Evolutionary conservation across 2,888 invertebrate species (phyloP).

Genomic region (Sialis lutaria): DNA sequence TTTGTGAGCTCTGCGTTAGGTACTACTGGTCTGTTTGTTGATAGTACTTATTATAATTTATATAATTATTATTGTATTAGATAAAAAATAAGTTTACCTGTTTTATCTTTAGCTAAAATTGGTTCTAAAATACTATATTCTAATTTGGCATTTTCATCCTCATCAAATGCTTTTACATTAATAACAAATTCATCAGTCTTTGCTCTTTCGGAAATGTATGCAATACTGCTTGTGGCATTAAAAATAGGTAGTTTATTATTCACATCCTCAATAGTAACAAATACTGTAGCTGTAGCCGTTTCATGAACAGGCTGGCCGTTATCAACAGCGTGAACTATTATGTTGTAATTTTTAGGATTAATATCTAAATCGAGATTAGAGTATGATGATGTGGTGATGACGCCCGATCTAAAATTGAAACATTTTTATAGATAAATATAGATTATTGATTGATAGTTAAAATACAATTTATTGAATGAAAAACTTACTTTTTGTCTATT

Average conservation of each 20-base stretch:
- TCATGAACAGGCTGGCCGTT: slow-evolving; percentile 56
- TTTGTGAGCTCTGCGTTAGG: too few relatives aligned
- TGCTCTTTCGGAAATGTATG: slow-evolving; percentile 54
- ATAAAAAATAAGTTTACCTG: slow-evolving; percentile 27
- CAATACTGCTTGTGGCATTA: slow-evolving; percentile 38
- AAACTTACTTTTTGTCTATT: slow-evolving; percentile 46
- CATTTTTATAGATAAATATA: background rate
- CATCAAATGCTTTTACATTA: slow-evolving; percentile 48
- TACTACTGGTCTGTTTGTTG: too few relatives aligned
- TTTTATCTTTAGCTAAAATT: slow-evolving; percentile 53
- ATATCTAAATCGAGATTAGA: slow-evolving; percentile 52
- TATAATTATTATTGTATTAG: too few relatives aligned
- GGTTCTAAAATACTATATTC: slow-evolving; percentile 50
- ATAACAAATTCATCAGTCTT: slow-evolving; percentile 42
- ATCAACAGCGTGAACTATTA: slow-evolving; percentile 58
- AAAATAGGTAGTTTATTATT: slow-evolving; percentile 74
- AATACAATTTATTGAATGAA: background rate
- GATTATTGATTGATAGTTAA: background rate
- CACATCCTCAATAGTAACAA: slow-evolving; percentile 53
- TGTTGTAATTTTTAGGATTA: slow-evolving; percentile 48
- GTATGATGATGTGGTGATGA: slow-evolving; percentile 53
- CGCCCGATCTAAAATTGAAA: slow-evolving; percentile 34
- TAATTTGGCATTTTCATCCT: slow-evolving; percentile 48
- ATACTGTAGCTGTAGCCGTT: slow-evolving; percentile 60
- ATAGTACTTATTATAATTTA: too few relatives aligned